Evolutionary conservation across 37 sponge, comb jelly and placozoan genomes (phyloP).

Genomic region (Beroe ovata): DNA sequence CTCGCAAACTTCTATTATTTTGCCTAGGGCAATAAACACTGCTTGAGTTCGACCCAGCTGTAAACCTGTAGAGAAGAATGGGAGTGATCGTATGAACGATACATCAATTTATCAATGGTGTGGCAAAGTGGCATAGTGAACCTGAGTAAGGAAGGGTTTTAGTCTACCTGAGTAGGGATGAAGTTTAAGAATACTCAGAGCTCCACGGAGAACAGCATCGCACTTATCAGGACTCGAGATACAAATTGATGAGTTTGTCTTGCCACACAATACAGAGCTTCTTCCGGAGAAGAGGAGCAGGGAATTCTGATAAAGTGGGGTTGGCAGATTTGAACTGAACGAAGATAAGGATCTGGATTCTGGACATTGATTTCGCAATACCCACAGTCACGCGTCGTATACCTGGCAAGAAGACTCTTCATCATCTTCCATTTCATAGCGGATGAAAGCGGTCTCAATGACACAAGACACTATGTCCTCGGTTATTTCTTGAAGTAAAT

Average conservation of each 20-base stretch:
- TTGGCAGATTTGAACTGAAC: no score
- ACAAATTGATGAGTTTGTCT: background rate
- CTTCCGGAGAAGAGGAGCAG: conserved; percentile 1
- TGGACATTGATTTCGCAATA: no score
- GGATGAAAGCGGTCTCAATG: background rate
- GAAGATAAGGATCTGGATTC: no score
- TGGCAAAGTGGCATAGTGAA: no score
- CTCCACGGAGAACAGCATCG: background rate
- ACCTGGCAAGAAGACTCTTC: background rate
- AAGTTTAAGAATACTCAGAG: background rate
- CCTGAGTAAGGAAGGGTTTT: no score
- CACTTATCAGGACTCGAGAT: background rate
- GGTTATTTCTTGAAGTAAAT: background rate
- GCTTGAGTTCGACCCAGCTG: background rate
- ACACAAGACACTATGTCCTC: background rate
- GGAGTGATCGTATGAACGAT: no score
- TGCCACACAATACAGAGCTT: background rate
- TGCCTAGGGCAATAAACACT: background rate
- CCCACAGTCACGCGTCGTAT: no score
- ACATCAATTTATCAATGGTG: no score
- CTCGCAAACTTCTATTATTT: conserved; percentile 27
- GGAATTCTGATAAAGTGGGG: background rate
- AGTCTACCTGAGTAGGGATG: background rate
- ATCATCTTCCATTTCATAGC: background rate
- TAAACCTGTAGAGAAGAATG: no score